Conservation (phyloP, 2,888 invertebrate species). For the Cordilura impudica region DNA sequence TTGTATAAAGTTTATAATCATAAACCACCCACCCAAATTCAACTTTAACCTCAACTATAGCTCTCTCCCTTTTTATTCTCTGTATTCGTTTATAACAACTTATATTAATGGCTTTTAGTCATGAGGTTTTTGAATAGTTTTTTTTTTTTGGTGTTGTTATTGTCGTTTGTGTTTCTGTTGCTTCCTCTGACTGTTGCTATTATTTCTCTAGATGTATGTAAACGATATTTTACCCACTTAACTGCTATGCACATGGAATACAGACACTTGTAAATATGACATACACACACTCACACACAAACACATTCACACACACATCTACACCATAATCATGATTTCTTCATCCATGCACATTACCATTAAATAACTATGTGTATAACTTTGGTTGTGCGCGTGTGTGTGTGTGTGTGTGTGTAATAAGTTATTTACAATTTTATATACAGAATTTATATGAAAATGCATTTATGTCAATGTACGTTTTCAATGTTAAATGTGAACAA, state of each 20-base stretch:
- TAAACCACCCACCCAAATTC: conserved; percentile 18
- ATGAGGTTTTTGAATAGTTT: neutral
- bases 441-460: conserved; percentile 58
- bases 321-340: conserved; percentile 14
- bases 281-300: neutral
- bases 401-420: neutral
- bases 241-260: neutral
- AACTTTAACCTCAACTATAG: conserved; percentile 20
- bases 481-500: conserved; percentile 70
- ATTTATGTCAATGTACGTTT: conserved; percentile 74
- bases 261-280: neutral
- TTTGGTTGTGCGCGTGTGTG: neutral
- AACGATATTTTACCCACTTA: neutral
- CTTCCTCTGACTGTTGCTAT: conserved; percentile 6
- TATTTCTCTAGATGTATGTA: neutral
- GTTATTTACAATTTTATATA: conserved; percentile 25
- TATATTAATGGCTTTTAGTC: neutral
- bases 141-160: neutral
- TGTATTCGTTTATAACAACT: neutral
- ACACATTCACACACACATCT: neutral
- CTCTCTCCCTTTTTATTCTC: neutral
- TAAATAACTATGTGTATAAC: neutral
- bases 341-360: neutral
- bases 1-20: neutral
- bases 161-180: neutral